Base-by-base conservation (phyloP, 2,888 invertebrate genomes). In the Nymphalis polychloros region DNA sequence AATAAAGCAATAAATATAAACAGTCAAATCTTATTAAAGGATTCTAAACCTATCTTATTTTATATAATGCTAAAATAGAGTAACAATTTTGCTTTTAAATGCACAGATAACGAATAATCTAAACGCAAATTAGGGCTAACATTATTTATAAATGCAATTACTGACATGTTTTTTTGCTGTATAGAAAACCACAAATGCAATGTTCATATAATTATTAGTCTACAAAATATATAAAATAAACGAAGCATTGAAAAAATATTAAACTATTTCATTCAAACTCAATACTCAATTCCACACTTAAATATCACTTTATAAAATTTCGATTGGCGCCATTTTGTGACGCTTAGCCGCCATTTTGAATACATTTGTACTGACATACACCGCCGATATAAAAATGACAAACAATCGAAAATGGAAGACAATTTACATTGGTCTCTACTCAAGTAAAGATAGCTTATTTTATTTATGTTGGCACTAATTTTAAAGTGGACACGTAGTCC, bases 1-100 rank as follows among this genome's bases (percentile, higher is more conserved):
- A 89, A 90, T 90, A 88, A 80, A 83, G 81, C 78, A 85, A 85
- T 86, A 89, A 90, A 89, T 89, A 41, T 41, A 88, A 87, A 88
- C 87, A 88, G 86, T 89, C 87, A 73, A 79, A 79, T 79, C 79
- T 75, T 77, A 77, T 64, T 63, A 64, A 67, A 67, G 62, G 71
- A 71, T 72, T 78, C 77, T 78, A 76, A 67, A 73, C 76, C 78
- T 82, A 78, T 59, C 53, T 68, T 77, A 78, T 81, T 78, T 81
- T 76, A 74, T 76, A 75, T 64, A 57, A 60, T 50, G 49, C 63
- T 72, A 68, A 66, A 48, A 53, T 62, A 68, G 48, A 57, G 10
- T 61, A 50, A 67, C 23, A 68, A 49, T 69, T 67, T 52, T 55
- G 62, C 63, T 27, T 41, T 47, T 66, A 47, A 66, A 66, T 66